A percentile compares a stretch with the other conserved stretches of the same genome.
Conservation (phyloP, 2,113 vertebrate genomes). For the Ictidomys tridecemlineatus region DNA sequence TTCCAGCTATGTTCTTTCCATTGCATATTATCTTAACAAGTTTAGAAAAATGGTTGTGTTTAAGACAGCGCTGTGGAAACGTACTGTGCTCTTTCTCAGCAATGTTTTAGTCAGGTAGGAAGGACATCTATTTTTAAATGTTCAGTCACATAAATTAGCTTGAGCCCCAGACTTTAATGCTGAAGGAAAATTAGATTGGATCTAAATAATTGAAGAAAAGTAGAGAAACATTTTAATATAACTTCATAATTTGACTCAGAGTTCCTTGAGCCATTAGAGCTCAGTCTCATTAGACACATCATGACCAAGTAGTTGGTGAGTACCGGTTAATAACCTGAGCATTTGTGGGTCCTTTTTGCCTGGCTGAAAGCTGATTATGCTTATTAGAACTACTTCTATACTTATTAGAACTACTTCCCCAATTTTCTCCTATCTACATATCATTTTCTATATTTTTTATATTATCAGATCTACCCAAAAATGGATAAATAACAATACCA, state of each 20-base stretch:
- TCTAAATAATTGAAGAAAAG: constrained; percentile 74
- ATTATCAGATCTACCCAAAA: neutral
- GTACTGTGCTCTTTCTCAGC: neutral
- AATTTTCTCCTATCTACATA: neutral
- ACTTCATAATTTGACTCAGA: constrained; percentile 48
- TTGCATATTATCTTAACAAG: constrained; percentile 1
- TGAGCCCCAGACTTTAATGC: constrained; percentile 64
- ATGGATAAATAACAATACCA: neutral
- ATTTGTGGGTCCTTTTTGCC: neutral
- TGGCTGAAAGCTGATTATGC: constrained; percentile 11
- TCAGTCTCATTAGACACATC: neutral
- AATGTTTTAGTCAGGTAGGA: neutral
- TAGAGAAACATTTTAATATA: constrained; percentile 71
- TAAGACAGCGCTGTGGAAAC: neutral
- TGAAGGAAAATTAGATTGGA: constrained; percentile 68
- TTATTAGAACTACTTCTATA: neutral
- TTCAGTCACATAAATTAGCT: constrained; percentile 55
- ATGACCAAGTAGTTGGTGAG: neutral
- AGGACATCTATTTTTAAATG: constrained; percentile 67
- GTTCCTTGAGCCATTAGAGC: constrained; percentile 60
- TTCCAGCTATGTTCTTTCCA: neutral
- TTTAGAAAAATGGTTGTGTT: neutral
- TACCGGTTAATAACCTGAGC: constrained; percentile 41
- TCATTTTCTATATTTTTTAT: constrained; percentile 24
- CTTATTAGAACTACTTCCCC: constrained; percentile 39